Percentiles rank a stretch among this genome's conserved stretches.
These are phyloP conservation scores for Cuculus canorus DNA, from an alignment of 2,797 vertebrate genomes.

Conservation along the genomic window DNA sequence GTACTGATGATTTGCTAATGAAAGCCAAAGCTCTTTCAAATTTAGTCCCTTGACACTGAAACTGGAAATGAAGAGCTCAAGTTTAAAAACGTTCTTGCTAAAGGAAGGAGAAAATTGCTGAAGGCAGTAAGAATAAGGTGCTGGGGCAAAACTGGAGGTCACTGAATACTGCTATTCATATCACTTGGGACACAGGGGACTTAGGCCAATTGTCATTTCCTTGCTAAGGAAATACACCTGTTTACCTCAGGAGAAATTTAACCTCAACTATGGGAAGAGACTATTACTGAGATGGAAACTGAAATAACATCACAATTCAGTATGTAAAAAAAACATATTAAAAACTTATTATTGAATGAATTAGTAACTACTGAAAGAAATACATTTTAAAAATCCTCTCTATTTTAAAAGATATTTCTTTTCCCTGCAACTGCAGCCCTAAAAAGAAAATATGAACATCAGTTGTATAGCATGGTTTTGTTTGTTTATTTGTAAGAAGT, in stretches of 20 bases:
- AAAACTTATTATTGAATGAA: not conserved
- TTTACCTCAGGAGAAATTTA: not conserved
- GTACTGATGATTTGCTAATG: conserved; percentile 57
- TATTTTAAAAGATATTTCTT: not conserved
- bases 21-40: conserved; percentile 60
- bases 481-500: conserved; percentile 50
- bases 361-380: not conserved
- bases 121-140: not conserved
- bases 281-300: not conserved
- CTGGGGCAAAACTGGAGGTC: not conserved
- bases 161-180: not conserved
- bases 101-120: conserved; percentile 19
- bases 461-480: conserved; percentile 16
- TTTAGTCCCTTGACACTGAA: not conserved
- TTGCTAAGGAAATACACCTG: not conserved
- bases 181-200: not conserved
- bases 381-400: not conserved
- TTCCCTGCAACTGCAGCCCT: not conserved
- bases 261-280: not conserved
- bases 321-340: not conserved
- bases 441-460: not conserved
- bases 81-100: conserved; percentile 48
- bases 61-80: conserved; percentile 52
- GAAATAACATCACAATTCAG: not conserved
- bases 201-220: not conserved